phyloP scores from a whole-genome alignment of 2,888 invertebrate species.

The Asteroscopus sphinx region DNA sequence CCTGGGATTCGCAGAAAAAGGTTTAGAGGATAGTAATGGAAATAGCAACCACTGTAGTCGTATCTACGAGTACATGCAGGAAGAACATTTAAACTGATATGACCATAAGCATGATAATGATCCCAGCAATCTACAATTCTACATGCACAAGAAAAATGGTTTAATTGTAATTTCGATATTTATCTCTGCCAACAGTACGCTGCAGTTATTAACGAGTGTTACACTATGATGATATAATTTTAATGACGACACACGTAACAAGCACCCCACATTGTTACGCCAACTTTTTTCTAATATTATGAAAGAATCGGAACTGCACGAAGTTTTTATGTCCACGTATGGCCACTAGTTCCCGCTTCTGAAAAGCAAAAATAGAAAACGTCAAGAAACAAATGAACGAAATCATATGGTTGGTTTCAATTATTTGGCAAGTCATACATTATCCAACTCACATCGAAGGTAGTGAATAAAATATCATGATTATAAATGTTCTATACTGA shows the following conservation, averaged over 20 bases:
- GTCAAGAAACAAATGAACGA: slow-evolving; percentile 85
- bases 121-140: slow-evolving; percentile 8
- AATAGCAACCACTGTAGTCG: no score
- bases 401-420: slow-evolving; percentile 87
- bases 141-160: slow-evolving; percentile 14
- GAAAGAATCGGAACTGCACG: slow-evolving; percentile 39
- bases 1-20: no score
- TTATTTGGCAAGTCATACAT: slow-evolving; percentile 85
- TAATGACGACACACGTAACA: slow-evolving; percentile 14
- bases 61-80: no score
- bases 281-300: slow-evolving; percentile 5
- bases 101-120: slow-evolving; percentile 4
- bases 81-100: no score
- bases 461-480: slow-evolving; percentile 75
- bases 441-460: slow-evolving; percentile 75
- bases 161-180: slow-evolving; percentile 34
- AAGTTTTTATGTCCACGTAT: slow-evolving; percentile 43
- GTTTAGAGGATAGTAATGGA: no score
- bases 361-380: slow-evolving; percentile 78
- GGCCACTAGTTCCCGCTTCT: slow-evolving; percentile 35
- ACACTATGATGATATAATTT: slow-evolving; percentile 28
- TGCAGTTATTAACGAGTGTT: slow-evolving; percentile 22
- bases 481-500: slow-evolving; percentile 70
- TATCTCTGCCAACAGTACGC: slow-evolving; percentile 29
- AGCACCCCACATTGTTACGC: neutral